Evolutionary conservation across 2,113 vertebrate genomes (phyloP), one percentile per base, ranked within the genome.

Genomic region (Chloropsis cyanopogon): DNA sequence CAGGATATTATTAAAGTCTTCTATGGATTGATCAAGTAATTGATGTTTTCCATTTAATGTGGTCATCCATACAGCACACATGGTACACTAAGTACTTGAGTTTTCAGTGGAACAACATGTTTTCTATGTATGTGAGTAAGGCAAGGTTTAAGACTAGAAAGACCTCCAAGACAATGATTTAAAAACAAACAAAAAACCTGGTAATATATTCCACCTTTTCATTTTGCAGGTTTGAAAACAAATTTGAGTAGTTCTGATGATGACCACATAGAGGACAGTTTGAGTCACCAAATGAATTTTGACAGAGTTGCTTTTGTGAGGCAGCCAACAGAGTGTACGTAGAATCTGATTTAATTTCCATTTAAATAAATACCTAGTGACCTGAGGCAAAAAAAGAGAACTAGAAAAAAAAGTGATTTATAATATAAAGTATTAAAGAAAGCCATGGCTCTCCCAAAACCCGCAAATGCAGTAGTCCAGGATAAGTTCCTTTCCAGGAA

Each of bases 21-120:
- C 31, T 60, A 14, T 22, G 47, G n/a, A 44, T 31, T 28, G 26
- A 75, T 44, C 22, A 37, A 71, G 17, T 15, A 60, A 47, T 22
- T 50, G 2, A n/a, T 63, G 20, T 63, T 92, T 88, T 76, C 28
- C n/a, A 54, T 53, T 41, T 65, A 59, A 53, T 46, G 16, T 46
- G 4, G 2, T 64, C 68, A 64, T 3, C 10, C n/a, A 7, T 13
- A 1, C 12, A 65, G 33, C 29, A 65, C 57, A 57, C 12, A 71
- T 1, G 8, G 12, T 37, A 19, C 23, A 33, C 5, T 25, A 65
- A 49, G 15, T 54, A 52, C 2, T 6, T 2, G 2, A 50, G 1
- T n/a, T 92, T 79, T 71, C 53, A 76, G 19, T 4, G 5, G 22
- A 56, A 77, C 5, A 81, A 28, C 1, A 14, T 20, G 8, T 41